Conservation (phyloP, 2,888 invertebrate species). For the Dendrolimus houi region DNA sequence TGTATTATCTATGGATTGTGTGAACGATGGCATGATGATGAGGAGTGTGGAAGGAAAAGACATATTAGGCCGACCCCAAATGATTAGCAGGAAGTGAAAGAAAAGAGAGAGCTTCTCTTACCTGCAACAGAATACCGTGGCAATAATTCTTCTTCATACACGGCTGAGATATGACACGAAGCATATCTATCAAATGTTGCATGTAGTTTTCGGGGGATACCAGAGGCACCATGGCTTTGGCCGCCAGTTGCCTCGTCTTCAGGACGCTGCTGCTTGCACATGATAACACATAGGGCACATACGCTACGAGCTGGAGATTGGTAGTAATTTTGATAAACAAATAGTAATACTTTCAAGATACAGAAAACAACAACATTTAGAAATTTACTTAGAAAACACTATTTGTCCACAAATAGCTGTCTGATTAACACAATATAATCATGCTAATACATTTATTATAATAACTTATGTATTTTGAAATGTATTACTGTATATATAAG, state of each 20-base stretch:
- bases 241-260: constrained; percentile 83
- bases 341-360: background rate
- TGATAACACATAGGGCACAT: constrained; percentile 78
- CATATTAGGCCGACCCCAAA: no score
- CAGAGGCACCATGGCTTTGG: constrained; percentile 73
- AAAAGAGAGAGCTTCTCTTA: constrained; percentile 27
- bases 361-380: no score
- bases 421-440: no score
- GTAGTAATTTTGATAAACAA: background rate
- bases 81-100: no score
- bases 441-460: no score
- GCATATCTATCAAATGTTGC: constrained; percentile 6
- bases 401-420: no score
- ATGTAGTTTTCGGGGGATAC: constrained; percentile 20
- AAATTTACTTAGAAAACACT: no score
- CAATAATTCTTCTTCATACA: constrained; percentile 64
- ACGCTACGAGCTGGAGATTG: constrained; percentile 73
- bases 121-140: constrained; percentile 80
- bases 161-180: constrained; percentile 4
- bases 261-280: constrained; percentile 81
- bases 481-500: no score
- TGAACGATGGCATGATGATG: no score
- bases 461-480: no score
- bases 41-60: no score
- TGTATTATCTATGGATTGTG: no score